Base-by-base conservation (phyloP, 2,888 invertebrate species). In the Lepidonotus clava region DNA sequence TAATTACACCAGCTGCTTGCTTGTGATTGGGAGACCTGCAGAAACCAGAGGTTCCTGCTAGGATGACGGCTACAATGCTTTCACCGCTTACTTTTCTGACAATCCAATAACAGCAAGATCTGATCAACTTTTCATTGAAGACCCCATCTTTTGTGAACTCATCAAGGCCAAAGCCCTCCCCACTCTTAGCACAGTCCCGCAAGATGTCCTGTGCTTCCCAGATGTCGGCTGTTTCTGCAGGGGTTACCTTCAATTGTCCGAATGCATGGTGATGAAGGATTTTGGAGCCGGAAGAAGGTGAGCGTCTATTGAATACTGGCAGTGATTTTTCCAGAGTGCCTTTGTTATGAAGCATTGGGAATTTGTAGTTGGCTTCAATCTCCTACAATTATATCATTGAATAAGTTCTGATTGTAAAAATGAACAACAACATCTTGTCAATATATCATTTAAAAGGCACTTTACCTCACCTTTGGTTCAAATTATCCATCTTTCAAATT, bases 81-180 rank as follows among this genome's bases (percentile, higher is more conserved):
- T 24, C 38, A 38, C 36, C n/a, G 36, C 2, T 4, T 21, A 1
- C 8, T 34, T 71, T 38, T 21, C 71, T 34, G 34, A 38, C 71
- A 18, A 71, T 4, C 36, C 34, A 18, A 18, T 71, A 71, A 4
- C 36, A 36, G 71, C 71, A 71, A 38, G 34, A 0, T 24, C 8
- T 34, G 4, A 71, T 21, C 18, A 71, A 14, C 71, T 71, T 71
- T 38, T 71, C 71, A 21, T 71, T 71, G 71, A n/a, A 71, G 34
- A 71, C 71, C 0, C 71, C 71, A 38, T 71, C 71, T 38, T 34
- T 38, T 21, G 71, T 71, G 71, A 71, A 71, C 38, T 71, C 71
- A n/a, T 71, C 71, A 5, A 71, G 36, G 36, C 71, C 36, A 38
- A 71, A 71, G 36, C 21, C 71, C 0, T 38, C 38, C 2, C 71